phyloP scores from a whole-genome alignment of 2,888 invertebrate species.

The Cosmorhoe ocellata region DNA sequence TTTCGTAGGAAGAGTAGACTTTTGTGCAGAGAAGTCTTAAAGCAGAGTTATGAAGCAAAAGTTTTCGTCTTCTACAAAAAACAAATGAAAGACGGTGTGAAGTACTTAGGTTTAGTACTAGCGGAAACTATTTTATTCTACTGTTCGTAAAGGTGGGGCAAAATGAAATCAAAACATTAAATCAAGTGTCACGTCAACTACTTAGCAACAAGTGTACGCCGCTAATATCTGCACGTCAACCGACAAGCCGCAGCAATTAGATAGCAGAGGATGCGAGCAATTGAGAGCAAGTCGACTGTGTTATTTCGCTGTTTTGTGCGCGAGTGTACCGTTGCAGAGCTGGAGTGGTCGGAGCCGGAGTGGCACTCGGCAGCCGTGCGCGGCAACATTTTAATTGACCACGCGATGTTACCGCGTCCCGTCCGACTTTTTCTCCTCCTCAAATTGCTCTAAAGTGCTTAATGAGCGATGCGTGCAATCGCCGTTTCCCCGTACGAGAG shows the following conservation, averaged over 20 bases:
- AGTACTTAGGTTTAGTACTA: too few relatives aligned
- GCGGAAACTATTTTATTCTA: too few relatives aligned
- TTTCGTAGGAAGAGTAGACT: neutral
- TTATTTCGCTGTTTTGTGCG: slow-evolving; percentile 53
- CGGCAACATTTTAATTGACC: slow-evolving; percentile 79
- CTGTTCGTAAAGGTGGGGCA: slow-evolving; percentile 15
- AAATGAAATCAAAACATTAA: too few relatives aligned
- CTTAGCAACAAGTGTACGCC: slow-evolving; percentile 23
- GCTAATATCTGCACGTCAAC: slow-evolving; percentile 34
- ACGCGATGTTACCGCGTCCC: slow-evolving; percentile 77
- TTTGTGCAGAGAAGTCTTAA: neutral
- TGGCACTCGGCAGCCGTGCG: slow-evolving; percentile 61
- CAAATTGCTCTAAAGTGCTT: slow-evolving; percentile 83
- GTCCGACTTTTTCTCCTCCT: slow-evolving; percentile 76
- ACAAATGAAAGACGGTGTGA: too few relatives aligned
- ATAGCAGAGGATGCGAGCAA: slow-evolving; percentile 69
- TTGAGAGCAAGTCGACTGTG: slow-evolving; percentile 57
- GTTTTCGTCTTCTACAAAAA: too few relatives aligned
- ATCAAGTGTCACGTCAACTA: slow-evolving; percentile 31
- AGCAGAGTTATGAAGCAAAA: too few relatives aligned
- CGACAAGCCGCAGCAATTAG: slow-evolving; percentile 54
- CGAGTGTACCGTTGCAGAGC: slow-evolving; percentile 34
- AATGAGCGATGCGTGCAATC: slow-evolving; percentile 82
- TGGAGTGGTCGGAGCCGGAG: slow-evolving; percentile 38
- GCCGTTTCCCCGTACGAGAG: slow-evolving; percentile 79